These are phyloP conservation scores for Stenodema calcarata DNA, from an alignment of 2,888 invertebrate species.

Conservation along the genomic window DNA sequence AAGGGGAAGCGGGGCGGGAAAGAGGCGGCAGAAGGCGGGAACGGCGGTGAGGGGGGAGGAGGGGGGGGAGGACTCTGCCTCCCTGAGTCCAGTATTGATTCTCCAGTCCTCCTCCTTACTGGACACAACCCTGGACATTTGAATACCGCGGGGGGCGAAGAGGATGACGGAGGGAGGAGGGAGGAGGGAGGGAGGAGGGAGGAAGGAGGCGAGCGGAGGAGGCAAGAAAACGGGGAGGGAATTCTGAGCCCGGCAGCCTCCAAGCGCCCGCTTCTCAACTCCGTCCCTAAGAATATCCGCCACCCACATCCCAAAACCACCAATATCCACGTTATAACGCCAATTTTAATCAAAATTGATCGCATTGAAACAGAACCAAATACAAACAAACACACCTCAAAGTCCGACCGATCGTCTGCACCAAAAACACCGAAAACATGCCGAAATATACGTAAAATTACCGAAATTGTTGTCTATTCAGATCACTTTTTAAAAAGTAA, in stretches of 20 bases:
- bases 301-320: neutral
- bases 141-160: conserved; percentile 36
- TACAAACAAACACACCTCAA: neutral
- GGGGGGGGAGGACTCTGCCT: conserved; percentile 23
- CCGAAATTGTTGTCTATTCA: too few relatives aligned
- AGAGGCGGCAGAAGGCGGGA: neutral
- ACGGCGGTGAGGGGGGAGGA: too few relatives aligned
- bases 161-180: neutral
- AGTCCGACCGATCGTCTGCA: too few relatives aligned
- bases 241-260: conserved; percentile 28
- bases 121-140: conserved; percentile 52
- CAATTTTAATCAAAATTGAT: neutral
- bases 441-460: too few relatives aligned
- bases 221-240: neutral
- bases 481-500: too few relatives aligned
- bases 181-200: neutral
- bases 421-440: too few relatives aligned
- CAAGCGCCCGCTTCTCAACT: conserved; percentile 34
- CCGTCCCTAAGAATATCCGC: conserved; percentile 6
- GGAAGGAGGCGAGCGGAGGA: neutral
- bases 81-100: conserved; percentile 51
- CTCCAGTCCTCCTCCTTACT: conserved; percentile 49
- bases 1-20: neutral
- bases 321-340: neutral
- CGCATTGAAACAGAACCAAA: neutral